These are phyloP conservation scores for Iphiclides podalirius DNA, from an alignment of 2,888 invertebrate genomes.

Conservation along the genomic window DNA sequence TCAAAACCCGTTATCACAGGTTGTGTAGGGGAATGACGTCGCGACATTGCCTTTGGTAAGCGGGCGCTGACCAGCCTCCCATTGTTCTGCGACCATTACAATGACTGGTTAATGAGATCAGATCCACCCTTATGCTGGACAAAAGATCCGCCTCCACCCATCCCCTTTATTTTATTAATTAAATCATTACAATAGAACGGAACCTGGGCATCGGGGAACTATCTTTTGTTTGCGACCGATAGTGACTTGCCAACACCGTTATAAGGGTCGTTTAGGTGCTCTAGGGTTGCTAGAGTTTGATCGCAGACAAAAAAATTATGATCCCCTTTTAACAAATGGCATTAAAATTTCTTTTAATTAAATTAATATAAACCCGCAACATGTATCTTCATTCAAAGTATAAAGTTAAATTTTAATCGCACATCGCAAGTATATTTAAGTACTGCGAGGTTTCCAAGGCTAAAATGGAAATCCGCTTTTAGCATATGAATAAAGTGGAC, in stretches of 20 bases:
- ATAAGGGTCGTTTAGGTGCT: no score
- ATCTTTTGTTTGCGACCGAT: constrained; percentile 57
- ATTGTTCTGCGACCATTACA: constrained; percentile 63
- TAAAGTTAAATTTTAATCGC: no score
- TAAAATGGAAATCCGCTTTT: constrained; percentile 61
- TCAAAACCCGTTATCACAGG: constrained; percentile 22
- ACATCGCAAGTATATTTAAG: constrained; percentile 36
- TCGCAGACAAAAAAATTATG: no score
- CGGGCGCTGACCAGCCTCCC: constrained; percentile 46
- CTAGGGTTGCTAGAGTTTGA: constrained; percentile 28
- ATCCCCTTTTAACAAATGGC: no score
- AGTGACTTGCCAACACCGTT: constrained; percentile 65
- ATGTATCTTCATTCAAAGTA: no score
- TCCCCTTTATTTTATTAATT: constrained; percentile 76
- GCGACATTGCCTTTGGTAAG: constrained; percentile 43
- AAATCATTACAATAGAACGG: constrained; percentile 76
- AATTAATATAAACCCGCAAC: no score
- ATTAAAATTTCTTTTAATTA: no score
- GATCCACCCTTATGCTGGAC: constrained; percentile 70
- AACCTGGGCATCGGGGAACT: constrained; percentile 69
- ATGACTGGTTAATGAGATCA: constrained; percentile 79
- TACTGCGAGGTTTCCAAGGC: constrained; percentile 55
- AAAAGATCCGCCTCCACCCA: constrained; percentile 55
- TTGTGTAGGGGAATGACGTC: constrained; percentile 45
- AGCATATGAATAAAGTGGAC: constrained; percentile 75